phyloP scores from a whole-genome alignment of 2,888 invertebrate genomes.

The Shargacucullia verbasci region DNA sequence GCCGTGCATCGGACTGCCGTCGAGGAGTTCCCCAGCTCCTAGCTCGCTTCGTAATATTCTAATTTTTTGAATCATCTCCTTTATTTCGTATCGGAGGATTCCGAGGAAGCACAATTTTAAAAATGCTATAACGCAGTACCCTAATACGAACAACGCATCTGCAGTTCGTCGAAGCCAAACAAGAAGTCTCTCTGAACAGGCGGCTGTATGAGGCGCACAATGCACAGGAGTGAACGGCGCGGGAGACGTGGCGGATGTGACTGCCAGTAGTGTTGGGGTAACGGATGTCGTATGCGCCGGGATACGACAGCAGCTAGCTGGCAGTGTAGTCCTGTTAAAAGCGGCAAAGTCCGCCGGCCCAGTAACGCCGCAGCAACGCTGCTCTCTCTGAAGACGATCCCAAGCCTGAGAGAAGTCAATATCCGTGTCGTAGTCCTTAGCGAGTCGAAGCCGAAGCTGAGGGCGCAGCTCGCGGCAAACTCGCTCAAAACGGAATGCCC shows the following conservation, averaged over 20 bases:
- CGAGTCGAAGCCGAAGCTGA: constrained; percentile 89
- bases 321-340: constrained; percentile 80
- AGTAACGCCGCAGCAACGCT: constrained; percentile 94
- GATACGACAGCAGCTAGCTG: constrained; percentile 83
- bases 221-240: constrained; percentile 79
- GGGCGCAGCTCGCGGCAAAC: constrained; percentile 93
- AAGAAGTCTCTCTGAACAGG: constrained; percentile 93
- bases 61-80: constrained; percentile 97
- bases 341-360: constrained; percentile 88
- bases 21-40: constrained; percentile 85
- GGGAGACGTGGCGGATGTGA: constrained; percentile 75
- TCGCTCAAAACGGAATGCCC: constrained; percentile 94
- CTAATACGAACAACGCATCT: constrained; percentile 94
- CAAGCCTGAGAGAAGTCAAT: constrained; percentile 93
- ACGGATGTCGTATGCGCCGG: constrained; percentile 79
- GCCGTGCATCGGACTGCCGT: constrained; percentile 83
- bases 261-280: constrained; percentile 86
- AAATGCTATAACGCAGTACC: constrained; percentile 96
- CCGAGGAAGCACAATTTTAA: constrained; percentile 96
- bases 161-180: constrained; percentile 94
- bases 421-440: constrained; percentile 92
- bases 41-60: constrained; percentile 92
- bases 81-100: constrained; percentile 95
- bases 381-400: constrained; percentile 93
- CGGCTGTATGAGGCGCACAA: constrained; percentile 86